Conservation (phyloP, 30 jellyfish, hydroid and myxozoan genomes). For the Aurelia sp. region DNA sequence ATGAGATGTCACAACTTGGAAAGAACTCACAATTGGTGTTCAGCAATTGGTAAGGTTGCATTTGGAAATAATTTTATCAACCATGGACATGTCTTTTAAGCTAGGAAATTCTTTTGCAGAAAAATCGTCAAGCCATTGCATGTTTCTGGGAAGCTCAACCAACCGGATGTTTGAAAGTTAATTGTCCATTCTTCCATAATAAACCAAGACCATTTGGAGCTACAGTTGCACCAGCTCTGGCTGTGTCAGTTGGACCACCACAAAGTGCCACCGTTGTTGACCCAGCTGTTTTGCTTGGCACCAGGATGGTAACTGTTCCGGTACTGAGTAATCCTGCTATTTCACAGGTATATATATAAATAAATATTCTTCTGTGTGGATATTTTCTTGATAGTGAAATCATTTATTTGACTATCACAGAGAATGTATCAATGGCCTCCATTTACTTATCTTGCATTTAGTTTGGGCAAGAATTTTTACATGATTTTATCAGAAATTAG, state of each 20-base stretch:
- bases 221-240: conserved; percentile 30
- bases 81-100: too few species aligned
- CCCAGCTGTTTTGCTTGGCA: conserved; percentile 15
- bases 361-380: not conserved
- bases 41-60: too few species aligned
- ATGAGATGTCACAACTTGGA: too few species aligned
- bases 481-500: too few species aligned
- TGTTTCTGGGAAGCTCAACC: conserved; percentile 80
- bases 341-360: not conserved
- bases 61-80: too few species aligned
- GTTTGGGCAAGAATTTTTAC: too few species aligned
- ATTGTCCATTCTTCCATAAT: conserved; percentile 79
- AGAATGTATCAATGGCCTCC: too few species aligned
- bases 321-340: not conserved
- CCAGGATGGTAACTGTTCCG: conserved; percentile 17
- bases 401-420: too few species aligned
- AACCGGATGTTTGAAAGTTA: conserved; percentile 77
- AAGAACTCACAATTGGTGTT: too few species aligned
- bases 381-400: too few species aligned
- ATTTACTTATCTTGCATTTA: too few species aligned
- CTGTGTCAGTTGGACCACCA: conserved; percentile 27
- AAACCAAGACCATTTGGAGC: conserved; percentile 72
- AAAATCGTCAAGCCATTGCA: conserved; percentile 59
- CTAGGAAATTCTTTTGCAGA: conserved; percentile 17
- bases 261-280: conserved; percentile 7